Percentiles rank a stretch among this genome's conserved stretches.
Conservation (phyloP, 1,140 invertebrate species). For the Drosophila simulans region DNA sequence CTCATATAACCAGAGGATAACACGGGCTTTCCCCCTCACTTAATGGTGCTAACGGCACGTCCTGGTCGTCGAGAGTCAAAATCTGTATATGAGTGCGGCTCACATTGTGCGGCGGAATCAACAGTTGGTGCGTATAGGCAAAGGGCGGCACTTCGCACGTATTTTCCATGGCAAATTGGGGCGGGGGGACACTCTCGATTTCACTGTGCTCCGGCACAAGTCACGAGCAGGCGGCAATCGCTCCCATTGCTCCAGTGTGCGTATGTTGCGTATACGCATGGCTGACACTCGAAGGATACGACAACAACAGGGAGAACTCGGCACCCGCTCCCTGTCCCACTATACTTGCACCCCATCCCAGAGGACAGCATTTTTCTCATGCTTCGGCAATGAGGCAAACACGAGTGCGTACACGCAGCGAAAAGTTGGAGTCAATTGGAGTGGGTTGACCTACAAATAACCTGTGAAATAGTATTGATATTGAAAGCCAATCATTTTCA, state of each 20-base stretch:
- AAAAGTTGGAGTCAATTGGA: background rate
- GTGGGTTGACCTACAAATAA: background rate
- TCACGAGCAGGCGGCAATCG: conserved; percentile 70
- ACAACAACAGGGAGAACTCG: too few species aligned
- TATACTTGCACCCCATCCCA: background rate
- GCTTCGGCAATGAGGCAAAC: conserved; percentile 34
- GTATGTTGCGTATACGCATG: conserved; percentile 38
- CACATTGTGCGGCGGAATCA: conserved; percentile 35
- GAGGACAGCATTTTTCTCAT: conserved; percentile 28
- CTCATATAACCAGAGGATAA: background rate
- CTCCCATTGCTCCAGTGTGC: conserved; percentile 9
- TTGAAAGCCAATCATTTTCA: too few species aligned
- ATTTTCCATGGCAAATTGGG: background rate
- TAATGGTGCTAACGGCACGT: conserved; percentile 21
- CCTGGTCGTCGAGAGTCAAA: conserved; percentile 33
- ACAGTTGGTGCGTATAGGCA: conserved; percentile 55
- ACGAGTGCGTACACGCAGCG: conserved; percentile 13
- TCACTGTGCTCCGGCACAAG: conserved; percentile 42
- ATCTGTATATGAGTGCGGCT: conserved; percentile 3
- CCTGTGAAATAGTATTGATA: too few species aligned
- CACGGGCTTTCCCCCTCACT: background rate
- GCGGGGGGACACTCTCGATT: conserved; percentile 35
- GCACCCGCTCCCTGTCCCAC: too few species aligned
- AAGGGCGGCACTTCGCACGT: background rate
- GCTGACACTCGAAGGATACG: conserved; percentile 8